Conservation (phyloP, 2,113 vertebrate species). For the Sterna hirundo region DNA sequence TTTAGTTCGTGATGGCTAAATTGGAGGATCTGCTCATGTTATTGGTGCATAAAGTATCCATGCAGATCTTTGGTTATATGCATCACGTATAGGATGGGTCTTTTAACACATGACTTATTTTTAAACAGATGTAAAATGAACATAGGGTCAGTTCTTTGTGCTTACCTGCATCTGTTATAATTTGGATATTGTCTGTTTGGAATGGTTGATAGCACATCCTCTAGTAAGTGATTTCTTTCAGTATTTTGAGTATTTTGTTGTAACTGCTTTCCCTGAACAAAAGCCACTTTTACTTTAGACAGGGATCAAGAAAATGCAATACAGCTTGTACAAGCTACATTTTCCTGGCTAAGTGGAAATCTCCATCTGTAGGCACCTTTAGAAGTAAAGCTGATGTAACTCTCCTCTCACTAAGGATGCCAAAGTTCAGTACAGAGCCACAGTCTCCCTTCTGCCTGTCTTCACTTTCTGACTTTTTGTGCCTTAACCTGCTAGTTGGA, state of each 20-base stretch:
- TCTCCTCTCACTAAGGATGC: neutral
- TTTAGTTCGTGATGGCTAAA: neutral
- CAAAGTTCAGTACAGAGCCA: neutral
- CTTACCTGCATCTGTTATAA: neutral
- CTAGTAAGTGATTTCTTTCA: neutral
- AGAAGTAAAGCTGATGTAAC: neutral
- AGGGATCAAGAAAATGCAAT: neutral
- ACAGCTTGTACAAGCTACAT: neutral
- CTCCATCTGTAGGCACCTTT: neutral
- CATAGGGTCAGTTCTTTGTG: neutral
- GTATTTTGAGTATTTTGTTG: neutral
- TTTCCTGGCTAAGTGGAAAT: neutral
- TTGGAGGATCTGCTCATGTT: neutral
- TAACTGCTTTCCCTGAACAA: neutral
- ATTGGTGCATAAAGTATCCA: neutral
- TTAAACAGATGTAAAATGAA: neutral
- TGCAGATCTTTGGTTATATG: neutral
- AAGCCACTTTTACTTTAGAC: neutral
- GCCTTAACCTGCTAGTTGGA: neutral
- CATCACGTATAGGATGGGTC: neutral
- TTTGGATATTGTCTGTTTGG: neutral
- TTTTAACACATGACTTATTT: neutral
- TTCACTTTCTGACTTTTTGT: neutral
- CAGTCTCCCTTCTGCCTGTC: neutral
- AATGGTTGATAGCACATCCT: neutral